Base-by-base conservation (phyloP, 2,797 vertebrate genomes). In the Epinephelus awoara region DNA sequence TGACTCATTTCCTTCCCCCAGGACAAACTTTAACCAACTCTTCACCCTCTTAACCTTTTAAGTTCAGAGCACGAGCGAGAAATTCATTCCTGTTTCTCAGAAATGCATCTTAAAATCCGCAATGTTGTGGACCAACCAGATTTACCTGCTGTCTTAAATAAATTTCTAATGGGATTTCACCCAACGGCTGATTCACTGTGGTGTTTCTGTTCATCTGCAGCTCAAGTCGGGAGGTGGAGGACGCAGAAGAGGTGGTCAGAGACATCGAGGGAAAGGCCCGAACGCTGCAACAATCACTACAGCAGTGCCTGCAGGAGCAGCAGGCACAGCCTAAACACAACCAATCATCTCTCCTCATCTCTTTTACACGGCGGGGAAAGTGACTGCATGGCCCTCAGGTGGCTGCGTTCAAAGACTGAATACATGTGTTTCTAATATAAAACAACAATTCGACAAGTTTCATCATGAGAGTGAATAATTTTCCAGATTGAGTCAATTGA, bases 171-270 rank as follows among this genome's bases (percentile, higher is more conserved):
- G 2, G 6, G 46, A 44, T 29, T 7, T 42, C 2, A 14, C 1
- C 10, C 1, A 44, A 6, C 29, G 17, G 21, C 38, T 12, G 25
- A 2, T 68, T 86, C 42, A 81, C 69, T 19, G 38, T 7, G 11
- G 18, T 55, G 23, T 58, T 38, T 25, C 9, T 25, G 23, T 85
- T 15, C 69, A 2, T 78, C 56, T n/a, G 17, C 89, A 95, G 95
- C 88, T 93, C 59, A 95, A 93, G 85, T 86, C 91, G 0, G 93
- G 92, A 62, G 85, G 93, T 0, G 91, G 93, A 8, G 92, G 94
- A 7, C 92, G 94, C 18, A 84, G 94, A 56, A 84, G 95, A 88
- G 94, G 95, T 0, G 94, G 95, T 18, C 94, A 96, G 73, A 87
- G 94, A 64, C 94, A 95, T 79, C 80, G 92, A 91, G 93, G 91